Percentiles rank a stretch among this genome's conserved stretches.
phyloP scores from a whole-genome alignment of 2,113 vertebrate species.

The Fukomys damarensis region DNA sequence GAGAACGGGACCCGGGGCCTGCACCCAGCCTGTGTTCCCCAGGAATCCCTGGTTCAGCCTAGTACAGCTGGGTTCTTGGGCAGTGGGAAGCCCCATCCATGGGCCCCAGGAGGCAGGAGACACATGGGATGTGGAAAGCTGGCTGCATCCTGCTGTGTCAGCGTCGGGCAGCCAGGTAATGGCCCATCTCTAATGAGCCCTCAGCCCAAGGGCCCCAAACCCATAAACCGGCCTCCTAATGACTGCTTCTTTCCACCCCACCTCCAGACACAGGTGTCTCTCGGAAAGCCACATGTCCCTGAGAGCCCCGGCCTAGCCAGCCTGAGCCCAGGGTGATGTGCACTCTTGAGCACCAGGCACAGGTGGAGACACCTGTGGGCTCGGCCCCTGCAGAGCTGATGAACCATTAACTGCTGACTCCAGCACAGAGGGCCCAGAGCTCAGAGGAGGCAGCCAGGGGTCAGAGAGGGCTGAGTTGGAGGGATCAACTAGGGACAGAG shows the following conservation, averaged over 20 bases:
- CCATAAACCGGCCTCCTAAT: background rate
- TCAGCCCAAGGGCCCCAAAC: background rate
- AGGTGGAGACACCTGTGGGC: background rate
- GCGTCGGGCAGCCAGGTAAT: background rate
- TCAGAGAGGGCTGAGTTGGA: background rate
- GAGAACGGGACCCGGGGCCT: background rate
- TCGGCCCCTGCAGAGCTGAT: background rate
- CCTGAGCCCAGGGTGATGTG: background rate
- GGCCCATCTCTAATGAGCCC: background rate
- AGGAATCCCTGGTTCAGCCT: background rate
- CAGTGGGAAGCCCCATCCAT: background rate
- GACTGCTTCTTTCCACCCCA: background rate
- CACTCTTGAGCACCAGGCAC: background rate
- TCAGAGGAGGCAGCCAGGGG: background rate
- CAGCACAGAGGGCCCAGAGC: background rate
- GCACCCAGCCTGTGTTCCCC: background rate
- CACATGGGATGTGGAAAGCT: background rate
- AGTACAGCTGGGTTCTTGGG: background rate
- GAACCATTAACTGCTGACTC: background rate
- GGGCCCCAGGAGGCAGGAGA: background rate
- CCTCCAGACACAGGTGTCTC: background rate
- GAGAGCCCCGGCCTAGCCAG: background rate
- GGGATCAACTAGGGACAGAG: background rate
- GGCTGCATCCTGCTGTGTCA: background rate
- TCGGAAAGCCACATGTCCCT: too few species aligned